Evolutionary conservation across 2,888 invertebrate genomes (phyloP).

Genomic region (Agrochola lychnidis): DNA sequence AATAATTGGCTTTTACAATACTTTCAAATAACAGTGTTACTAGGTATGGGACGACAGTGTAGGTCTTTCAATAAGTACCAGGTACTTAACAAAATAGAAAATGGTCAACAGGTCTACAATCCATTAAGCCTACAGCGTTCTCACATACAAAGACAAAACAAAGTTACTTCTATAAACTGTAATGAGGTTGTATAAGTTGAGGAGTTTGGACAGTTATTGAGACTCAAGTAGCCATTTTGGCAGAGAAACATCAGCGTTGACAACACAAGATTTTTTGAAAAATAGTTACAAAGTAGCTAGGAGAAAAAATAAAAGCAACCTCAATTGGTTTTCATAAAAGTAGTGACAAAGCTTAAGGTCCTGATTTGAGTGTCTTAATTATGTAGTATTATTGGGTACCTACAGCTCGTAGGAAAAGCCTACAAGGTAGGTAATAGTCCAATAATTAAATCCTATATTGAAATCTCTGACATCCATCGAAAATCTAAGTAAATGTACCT

Average conservation of each 20-base stretch:
- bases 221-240: background rate
- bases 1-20: too few species aligned
- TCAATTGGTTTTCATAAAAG: background rate
- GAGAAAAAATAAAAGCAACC: background rate
- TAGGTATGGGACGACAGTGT: too few species aligned
- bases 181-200: conserved; percentile 4
- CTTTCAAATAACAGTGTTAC: too few species aligned
- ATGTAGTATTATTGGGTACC: background rate
- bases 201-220: background rate
- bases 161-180: conserved; percentile 4
- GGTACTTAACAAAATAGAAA: too few species aligned
- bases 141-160: too few species aligned
- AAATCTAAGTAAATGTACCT: background rate
- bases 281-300: background rate
- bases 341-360: background rate
- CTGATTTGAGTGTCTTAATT: background rate
- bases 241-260: background rate
- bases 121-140: too few species aligned
- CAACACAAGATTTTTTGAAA: background rate
- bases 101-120: too few species aligned
- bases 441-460: background rate
- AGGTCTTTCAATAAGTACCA: too few species aligned
- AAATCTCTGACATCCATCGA: background rate
- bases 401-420: background rate
- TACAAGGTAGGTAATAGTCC: too few species aligned